Evolutionary conservation across 2,888 invertebrate genomes (phyloP), one percentile per base, ranked within the genome.

Genomic region (Pseudococcus viburni): DNA sequence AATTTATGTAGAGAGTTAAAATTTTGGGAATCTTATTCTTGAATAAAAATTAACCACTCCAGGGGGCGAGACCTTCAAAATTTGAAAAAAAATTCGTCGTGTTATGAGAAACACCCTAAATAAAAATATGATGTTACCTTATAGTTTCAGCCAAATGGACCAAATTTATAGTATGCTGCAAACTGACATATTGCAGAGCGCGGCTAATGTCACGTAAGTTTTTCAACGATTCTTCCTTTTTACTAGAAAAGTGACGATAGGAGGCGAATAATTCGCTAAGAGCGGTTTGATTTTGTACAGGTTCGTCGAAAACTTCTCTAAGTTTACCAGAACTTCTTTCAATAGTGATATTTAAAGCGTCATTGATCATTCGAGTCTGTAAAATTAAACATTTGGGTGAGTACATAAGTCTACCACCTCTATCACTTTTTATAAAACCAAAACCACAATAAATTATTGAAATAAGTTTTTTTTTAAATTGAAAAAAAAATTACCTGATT

Each of bases 221-320:
- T 90, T 95, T 94, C 17, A 95, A 94, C 0, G 96, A 96, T 88
- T 95, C 93, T 84, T 94, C 94, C 64, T 95, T 95, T 91, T 96
- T 96, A 90, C 94, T 94, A 89, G 95, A 93, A 90, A 96, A 94
- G 90, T 94, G 94, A 48, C 94, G 94, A 86, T 96, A 92, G 89
- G 95, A 95, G 0, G 94, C 93, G 90, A 96, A 93, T 89, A 96
- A 92, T 90, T 94, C 94, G 51, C 94, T 95, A 73, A 95, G 93
- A 77, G 96, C 94, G 0, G 96, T 96, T 91, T 95, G 95, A 92
- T 97, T 96, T 90, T 94, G 93, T 12, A 95, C 94, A 2, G 95
- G 95, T 89, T 94, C 94, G 92, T 96, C 96, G 90, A 96, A 94
- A 39, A 95, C 95, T 91, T 96, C 96, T 55, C 94, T 94, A 89